Evolutionary conservation across 2,113 vertebrate genomes (phyloP).

Genomic region (Arenaria interpres): DNA sequence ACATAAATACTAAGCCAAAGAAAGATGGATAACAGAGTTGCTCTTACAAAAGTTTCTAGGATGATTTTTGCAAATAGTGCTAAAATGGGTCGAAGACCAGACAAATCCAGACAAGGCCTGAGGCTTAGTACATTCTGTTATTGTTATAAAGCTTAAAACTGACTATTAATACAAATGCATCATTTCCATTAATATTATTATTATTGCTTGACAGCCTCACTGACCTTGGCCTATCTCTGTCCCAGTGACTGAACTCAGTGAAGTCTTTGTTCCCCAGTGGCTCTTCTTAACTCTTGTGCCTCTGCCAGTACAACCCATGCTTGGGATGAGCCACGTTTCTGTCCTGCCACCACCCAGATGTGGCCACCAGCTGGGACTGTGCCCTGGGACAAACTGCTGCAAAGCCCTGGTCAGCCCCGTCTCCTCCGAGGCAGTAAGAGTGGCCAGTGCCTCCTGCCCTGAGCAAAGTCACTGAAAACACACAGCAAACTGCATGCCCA

Average conservation of each 20-base stretch:
- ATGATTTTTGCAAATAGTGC: neutral
- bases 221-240: neutral
- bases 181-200: neutral
- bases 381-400: neutral
- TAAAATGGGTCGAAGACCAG: neutral
- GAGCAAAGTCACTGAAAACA: neutral
- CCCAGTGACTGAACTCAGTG: neutral
- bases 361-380: neutral
- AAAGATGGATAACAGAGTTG: neutral
- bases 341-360: neutral
- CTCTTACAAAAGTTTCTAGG: neutral
- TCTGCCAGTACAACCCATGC: neutral
- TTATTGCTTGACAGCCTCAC: neutral
- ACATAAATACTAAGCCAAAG: neutral
- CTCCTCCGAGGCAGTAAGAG: neutral
- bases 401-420: neutral
- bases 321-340: fast-evolving
- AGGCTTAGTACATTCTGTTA: neutral
- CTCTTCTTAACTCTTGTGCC: neutral
- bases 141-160: neutral
- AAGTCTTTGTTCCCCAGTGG: neutral
- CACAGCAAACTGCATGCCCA: neutral
- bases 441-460: fast-evolving
- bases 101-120: neutral
- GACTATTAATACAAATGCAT: neutral